Percentiles rank a stretch among this genome's conserved stretches.
These are phyloP conservation scores for Tenthredo amoena DNA, from an alignment of 2,888 invertebrate species.

Conservation along the genomic window DNA sequence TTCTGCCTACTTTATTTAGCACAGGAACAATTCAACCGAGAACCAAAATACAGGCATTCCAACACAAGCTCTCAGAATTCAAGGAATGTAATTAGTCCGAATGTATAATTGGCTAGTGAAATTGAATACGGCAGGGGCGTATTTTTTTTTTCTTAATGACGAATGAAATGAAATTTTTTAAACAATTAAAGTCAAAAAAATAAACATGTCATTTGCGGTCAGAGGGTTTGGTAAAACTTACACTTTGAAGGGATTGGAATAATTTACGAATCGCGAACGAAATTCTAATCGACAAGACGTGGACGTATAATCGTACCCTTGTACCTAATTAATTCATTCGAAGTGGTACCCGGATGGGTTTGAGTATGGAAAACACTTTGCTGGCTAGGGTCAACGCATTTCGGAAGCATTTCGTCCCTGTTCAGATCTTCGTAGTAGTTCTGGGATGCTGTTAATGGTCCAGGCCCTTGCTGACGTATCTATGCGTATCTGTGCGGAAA, in stretches of 20 bases:
- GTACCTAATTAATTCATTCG: conserved; percentile 43
- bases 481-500: not conserved
- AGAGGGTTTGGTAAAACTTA: not conserved
- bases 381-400: conserved; percentile 28
- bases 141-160: not conserved
- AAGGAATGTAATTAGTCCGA: conserved; percentile 12
- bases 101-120: not conserved
- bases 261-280: conserved; percentile 10
- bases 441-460: conserved; percentile 29
- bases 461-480: not conserved
- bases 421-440: conserved; percentile 18
- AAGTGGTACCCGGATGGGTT: conserved; percentile 31
- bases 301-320: conserved; percentile 41
- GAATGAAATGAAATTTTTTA: not conserved
- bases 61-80: not conserved
- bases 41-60: not conserved
- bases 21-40: not conserved
- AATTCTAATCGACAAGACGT: conserved; percentile 23
- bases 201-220: not conserved
- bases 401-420: conserved; percentile 33
- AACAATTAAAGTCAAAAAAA: not conserved
- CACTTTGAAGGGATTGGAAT: not conserved
- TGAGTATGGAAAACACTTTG: conserved; percentile 41
- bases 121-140: not conserved
- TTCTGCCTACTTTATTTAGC: not conserved